Conservation (phyloP, 2,797 vertebrate genomes). For the Xenentodon cancila region DNA sequence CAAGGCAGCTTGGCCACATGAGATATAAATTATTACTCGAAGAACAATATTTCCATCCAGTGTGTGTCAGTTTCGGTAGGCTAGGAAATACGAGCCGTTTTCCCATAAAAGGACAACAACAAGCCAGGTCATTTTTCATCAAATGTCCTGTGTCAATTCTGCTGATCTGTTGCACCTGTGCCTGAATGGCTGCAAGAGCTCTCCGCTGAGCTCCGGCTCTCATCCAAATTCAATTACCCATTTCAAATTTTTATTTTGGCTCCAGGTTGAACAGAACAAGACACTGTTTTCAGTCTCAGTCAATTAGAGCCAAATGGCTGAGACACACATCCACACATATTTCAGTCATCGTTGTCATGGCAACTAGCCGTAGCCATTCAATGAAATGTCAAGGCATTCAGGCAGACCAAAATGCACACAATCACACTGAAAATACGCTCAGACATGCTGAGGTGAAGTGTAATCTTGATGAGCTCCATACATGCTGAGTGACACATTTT, state of each 20-base stretch:
- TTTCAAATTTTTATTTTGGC: conserved; percentile 33
- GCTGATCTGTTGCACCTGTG: conserved; percentile 5
- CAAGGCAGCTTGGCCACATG: no score
- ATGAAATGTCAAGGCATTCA: conserved; percentile 74
- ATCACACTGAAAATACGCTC: conserved; percentile 19
- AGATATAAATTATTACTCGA: no score
- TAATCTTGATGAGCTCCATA: conserved; percentile 5
- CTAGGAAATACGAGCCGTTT: not conserved
- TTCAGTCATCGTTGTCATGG: conserved; percentile 70
- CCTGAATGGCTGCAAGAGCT: not conserved
- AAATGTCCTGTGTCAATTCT: not conserved
- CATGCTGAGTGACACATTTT: not conserved
- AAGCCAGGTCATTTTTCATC: conserved; percentile 2
- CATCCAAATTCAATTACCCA: conserved; percentile 43
- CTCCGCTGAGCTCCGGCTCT: not conserved
- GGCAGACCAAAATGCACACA: conserved; percentile 28
- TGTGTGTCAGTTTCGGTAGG: not conserved
- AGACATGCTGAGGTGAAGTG: conserved; percentile 28
- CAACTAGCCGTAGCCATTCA: conserved; percentile 71
- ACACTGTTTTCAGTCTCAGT: conserved; percentile 39
- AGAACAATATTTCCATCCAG: not conserved
- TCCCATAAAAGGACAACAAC: not conserved
- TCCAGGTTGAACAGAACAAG: conserved; percentile 43
- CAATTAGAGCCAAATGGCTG: conserved; percentile 47
- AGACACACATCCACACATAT: conserved; percentile 25